Evolutionary conservation across 2,797 vertebrate species (phyloP).

Genomic region (Petrocephalus schoutedeni): DNA sequence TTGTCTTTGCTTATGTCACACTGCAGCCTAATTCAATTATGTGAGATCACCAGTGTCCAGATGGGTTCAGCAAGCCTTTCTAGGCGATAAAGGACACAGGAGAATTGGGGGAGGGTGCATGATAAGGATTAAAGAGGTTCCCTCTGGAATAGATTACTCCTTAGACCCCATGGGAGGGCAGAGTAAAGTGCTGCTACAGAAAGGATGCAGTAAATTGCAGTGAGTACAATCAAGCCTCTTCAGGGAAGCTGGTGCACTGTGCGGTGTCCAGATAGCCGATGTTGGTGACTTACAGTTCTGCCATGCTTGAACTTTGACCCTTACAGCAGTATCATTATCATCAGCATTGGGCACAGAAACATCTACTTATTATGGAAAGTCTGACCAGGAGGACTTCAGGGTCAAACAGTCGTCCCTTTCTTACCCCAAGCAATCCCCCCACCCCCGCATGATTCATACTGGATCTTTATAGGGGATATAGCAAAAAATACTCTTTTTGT

Average conservation of each 20-base stretch:
- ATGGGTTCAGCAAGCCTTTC: slow-evolving; percentile 5
- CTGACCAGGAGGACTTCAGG: not conserved
- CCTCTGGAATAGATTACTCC: not conserved
- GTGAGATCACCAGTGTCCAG: not conserved
- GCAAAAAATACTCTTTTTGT: not conserved
- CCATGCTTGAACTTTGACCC: not conserved
- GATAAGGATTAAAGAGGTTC: slow-evolving; percentile 1
- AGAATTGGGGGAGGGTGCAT: slow-evolving; percentile 10
- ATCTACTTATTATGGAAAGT: not conserved
- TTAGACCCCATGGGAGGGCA: not conserved
- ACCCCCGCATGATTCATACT: not conserved
- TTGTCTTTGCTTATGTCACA: not conserved
- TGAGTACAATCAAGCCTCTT: not conserved
- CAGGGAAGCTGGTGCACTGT: not conserved
- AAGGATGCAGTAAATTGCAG: not conserved
- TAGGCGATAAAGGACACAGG: not conserved
- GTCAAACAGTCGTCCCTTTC: not conserved
- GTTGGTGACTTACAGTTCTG: not conserved
- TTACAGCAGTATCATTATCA: not conserved
- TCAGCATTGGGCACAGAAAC: not conserved
- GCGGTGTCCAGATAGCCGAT: not conserved
- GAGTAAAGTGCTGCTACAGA: not conserved
- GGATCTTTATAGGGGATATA: not conserved
- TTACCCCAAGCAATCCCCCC: not conserved
- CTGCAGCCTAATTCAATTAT: not conserved